Base-by-base conservation (phyloP, 2,888 invertebrate genomes). In the Eretmocerus hayati region DNA sequence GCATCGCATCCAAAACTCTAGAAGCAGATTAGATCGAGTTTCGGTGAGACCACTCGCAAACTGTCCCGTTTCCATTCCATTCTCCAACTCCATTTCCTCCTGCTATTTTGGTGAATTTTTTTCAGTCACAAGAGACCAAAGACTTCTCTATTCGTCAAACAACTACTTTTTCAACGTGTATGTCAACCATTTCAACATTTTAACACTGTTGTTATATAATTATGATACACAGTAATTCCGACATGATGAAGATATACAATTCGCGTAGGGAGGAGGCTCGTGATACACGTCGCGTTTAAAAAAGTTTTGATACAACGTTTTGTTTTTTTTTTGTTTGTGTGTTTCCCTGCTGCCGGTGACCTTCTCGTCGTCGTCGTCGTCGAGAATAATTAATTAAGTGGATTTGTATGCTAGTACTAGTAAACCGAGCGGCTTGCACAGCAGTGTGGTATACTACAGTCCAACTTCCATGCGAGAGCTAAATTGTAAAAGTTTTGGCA, bases 11-110 rank as follows among this genome's bases (percentile, higher is more conserved):
- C 46, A 36, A 46, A 50, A 46, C 46, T 50, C 46, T 21, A 46
- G n/a, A n/a, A n/a, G n/a, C n/a, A n/a, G n/a, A n/a, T n/a, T n/a
- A 39, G 50, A 46, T 50, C 50, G 46, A 50, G 49, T 50, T 45
- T 43, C 19, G n/a, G n/a, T n/a, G n/a, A 33, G 32, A 30, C 31
- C 40, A 22, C 40, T 48, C 36, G 40, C 36, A 42, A 50, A 46
- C 46, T 43, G 48, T 13, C 33, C 5, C 13, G 33, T 33, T 5
- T 33, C 33, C 30, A 9, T 26, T 42, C 32, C 15, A 35, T 23
- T 21, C 26, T 30, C 30, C 38, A 5, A 22, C 32, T 21, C 20
- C 20, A 42, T 18, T 33, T 32, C 23, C 30, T 36, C 21, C 4
- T 36, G 20, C 15, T 30, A 18, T 19, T 30, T 23, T 32, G 15